phyloP scores from a whole-genome alignment of 1,140 invertebrate species.

The Sycophila sp. region DNA sequence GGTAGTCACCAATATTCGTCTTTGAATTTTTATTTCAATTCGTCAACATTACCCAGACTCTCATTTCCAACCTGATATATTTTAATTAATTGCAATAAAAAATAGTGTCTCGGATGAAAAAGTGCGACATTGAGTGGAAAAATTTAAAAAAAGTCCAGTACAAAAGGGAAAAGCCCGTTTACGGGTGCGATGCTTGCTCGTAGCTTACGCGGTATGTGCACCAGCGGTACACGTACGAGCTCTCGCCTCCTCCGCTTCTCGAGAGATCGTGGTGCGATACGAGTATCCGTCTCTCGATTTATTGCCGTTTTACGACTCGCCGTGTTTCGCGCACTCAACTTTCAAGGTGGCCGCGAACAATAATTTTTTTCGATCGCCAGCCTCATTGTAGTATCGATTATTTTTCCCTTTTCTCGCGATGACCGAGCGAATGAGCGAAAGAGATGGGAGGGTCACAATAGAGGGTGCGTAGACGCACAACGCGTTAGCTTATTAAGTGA shows the following conservation, averaged over 20 bases:
- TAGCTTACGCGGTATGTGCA: no score
- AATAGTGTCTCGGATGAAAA: no score
- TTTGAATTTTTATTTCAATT: no score
- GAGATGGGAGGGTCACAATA: neutral
- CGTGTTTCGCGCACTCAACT: neutral
- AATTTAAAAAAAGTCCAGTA: no score
- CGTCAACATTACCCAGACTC: no score
- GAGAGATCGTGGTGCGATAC: neutral
- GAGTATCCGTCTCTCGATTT: slow-evolving; percentile 18
- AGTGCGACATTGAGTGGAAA: no score
- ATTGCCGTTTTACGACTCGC: slow-evolving; percentile 12
- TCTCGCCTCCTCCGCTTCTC: no score
- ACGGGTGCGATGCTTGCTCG: no score
- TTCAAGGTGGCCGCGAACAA: slow-evolving; percentile 2
- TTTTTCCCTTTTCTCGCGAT: neutral
- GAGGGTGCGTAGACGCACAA: neutral
- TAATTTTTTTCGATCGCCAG: neutral
- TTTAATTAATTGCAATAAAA: no score
- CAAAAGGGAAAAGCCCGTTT: no score
- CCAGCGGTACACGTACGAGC: no score
- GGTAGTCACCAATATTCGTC: no score
- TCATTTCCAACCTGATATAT: neutral
- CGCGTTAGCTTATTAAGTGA: slow-evolving; percentile 17
- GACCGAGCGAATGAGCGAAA: neutral
- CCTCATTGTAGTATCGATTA: neutral